Evolutionary conservation across 2,113 vertebrate species (phyloP).

Genomic region (Thunnus maccoyii): DNA sequence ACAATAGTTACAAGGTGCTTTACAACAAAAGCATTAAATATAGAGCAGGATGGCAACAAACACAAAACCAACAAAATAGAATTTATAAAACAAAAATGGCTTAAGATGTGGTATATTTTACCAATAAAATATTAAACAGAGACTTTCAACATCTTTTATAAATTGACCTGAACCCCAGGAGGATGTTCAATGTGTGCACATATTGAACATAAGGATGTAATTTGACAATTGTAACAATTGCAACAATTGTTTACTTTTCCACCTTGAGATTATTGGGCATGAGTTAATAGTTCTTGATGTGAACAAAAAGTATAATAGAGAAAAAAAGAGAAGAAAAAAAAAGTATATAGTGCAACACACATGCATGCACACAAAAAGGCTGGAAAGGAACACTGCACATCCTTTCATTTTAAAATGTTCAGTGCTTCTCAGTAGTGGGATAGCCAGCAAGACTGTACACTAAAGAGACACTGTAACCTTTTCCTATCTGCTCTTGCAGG

Average conservation of each 20-base stretch:
- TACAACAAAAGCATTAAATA: no score
- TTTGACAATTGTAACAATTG: background rate
- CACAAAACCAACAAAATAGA: background rate
- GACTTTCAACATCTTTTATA: background rate
- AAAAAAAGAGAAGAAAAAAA: background rate
- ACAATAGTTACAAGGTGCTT: no score
- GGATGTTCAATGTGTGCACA: background rate
- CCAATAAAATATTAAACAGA: background rate
- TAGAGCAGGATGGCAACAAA: no score
- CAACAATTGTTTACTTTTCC: background rate
- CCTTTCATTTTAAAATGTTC: constrained; percentile 45
- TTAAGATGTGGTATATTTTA: background rate
- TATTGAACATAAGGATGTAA: background rate
- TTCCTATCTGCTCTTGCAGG: constrained; percentile 69
- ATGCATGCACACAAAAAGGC: background rate
- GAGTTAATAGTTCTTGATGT: background rate
- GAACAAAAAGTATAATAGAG: background rate
- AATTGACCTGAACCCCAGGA: background rate
- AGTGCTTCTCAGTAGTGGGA: constrained; percentile 41
- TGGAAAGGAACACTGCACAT: background rate
- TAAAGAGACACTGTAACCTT: constrained; percentile 42
- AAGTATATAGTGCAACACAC: background rate
- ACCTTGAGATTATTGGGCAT: background rate
- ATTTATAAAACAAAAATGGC: no score
- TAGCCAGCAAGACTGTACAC: background rate